Evolutionary conservation across 2,113 vertebrate genomes (phyloP).

Genomic region (Marcusenius ussheri): DNA sequence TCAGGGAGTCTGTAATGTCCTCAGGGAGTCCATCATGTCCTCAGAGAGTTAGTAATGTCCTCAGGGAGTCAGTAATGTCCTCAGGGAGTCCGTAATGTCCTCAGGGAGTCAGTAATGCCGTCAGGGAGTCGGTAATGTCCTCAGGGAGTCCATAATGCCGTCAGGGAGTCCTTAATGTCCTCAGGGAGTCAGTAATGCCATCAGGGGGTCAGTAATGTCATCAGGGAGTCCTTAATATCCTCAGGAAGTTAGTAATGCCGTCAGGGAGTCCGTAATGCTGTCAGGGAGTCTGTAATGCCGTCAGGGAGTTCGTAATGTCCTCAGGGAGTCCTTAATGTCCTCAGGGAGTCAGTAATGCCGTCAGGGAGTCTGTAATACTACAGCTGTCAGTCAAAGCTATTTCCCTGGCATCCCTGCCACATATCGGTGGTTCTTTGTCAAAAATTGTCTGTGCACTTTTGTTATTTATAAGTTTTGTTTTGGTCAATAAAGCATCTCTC

Average conservation of each 20-base stretch:
- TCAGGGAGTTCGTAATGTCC: background rate
- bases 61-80: background rate
- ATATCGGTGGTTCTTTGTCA: background rate
- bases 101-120: background rate
- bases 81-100: background rate
- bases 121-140: background rate
- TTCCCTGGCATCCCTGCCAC: background rate
- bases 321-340: background rate
- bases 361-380: background rate
- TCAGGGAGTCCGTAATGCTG: background rate
- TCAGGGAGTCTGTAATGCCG: no score
- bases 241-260: background rate
- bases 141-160: no score
- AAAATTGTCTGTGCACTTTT: background rate
- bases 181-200: accelerated
- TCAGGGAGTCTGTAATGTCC: no score
- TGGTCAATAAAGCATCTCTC: background rate
- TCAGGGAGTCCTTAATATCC: background rate
- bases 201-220: background rate
- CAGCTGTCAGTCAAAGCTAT: background rate
- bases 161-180: background rate
- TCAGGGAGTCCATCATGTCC: background rate
- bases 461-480: background rate
- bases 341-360: background rate
- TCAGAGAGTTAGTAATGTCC: background rate